These are phyloP conservation scores for Tyrannus savana DNA, from an alignment of 2,113 vertebrate species.

Conservation along the genomic window DNA sequence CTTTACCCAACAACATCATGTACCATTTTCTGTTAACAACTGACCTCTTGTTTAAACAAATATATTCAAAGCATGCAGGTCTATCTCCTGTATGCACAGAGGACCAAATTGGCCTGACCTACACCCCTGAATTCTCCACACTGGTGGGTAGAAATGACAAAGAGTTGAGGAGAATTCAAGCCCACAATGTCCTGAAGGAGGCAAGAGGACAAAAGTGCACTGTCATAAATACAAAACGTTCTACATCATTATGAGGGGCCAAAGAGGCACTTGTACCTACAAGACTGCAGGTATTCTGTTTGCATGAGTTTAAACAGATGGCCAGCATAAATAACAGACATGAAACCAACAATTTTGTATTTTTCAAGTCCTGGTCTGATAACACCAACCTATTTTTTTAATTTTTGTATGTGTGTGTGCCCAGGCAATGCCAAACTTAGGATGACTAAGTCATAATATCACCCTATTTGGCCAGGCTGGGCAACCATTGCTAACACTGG, in stretches of 20 bases:
- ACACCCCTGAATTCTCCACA: rapidly evolving
- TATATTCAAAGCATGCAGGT: neutral
- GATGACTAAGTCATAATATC: neutral
- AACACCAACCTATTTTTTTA: neutral
- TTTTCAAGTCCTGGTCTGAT: neutral
- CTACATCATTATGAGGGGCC: rapidly evolving
- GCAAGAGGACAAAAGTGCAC: neutral
- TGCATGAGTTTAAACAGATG: neutral
- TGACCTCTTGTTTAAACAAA: neutral
- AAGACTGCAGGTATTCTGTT: neutral
- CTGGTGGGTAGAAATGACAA: neutral
- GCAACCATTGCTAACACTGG: neutral
- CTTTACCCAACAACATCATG: neutral
- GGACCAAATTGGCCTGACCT: rapidly evolving
- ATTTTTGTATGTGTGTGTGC: too few species aligned
- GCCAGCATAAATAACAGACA: neutral
- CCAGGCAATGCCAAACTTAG: neutral
- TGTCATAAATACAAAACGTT: neutral
- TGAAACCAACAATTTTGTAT: neutral
- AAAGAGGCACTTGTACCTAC: neutral
- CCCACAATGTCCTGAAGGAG: rapidly evolving
- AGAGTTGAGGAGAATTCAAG: neutral
- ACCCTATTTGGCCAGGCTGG: neutral
- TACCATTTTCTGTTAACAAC: neutral
- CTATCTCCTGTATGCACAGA: neutral